phyloP scores from a whole-genome alignment of 2,797 vertebrate species.

The Rhinoraja longicauda region DNA sequence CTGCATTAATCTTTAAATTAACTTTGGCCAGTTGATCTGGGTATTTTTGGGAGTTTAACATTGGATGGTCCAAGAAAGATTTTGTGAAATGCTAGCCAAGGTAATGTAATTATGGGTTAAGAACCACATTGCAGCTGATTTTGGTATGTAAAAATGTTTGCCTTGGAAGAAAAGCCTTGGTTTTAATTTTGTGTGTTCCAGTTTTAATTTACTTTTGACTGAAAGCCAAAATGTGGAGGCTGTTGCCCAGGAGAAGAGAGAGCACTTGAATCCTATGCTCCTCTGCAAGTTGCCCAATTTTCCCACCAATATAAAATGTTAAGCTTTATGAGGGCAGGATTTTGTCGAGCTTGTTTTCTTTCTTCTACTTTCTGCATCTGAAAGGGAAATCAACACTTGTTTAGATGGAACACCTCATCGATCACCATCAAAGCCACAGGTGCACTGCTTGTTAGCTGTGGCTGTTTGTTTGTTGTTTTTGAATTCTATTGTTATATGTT shows the following conservation, averaged over 20 bases:
- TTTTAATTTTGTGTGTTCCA: background rate
- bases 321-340: background rate
- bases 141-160: background rate
- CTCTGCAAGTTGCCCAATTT: background rate
- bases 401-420: too few relatives aligned
- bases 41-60: background rate
- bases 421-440: too few relatives aligned
- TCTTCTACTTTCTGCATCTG: background rate
- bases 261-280: background rate
- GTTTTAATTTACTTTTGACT: background rate
- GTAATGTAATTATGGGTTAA: background rate
- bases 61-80: background rate
- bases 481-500: too few relatives aligned
- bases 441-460: too few relatives aligned
- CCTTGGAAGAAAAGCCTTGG: background rate
- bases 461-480: too few relatives aligned
- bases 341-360: background rate
- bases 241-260: background rate
- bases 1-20: background rate
- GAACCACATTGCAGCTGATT: background rate
- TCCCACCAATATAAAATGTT: background rate
- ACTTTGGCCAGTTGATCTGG: background rate
- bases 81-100: background rate
- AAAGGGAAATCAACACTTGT: background rate
- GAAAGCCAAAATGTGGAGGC: background rate